Percentiles rank a stretch among this genome's conserved stretches.
phyloP scores from a whole-genome alignment of 2,113 vertebrate species.

The Barnardius zonarius region DNA sequence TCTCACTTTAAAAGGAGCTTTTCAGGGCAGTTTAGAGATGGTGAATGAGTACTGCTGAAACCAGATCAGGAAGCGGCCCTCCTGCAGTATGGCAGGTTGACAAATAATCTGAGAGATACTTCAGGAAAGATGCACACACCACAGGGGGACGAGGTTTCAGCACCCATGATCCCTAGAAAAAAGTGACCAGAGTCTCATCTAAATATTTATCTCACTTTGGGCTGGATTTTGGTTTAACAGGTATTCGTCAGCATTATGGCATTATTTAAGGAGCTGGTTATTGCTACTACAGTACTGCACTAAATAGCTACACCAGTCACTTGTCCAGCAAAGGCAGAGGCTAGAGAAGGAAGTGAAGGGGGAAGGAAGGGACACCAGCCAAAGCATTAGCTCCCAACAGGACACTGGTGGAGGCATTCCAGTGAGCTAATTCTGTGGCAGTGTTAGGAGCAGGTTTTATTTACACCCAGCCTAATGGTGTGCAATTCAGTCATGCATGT shows the following conservation, averaged over 20 bases:
- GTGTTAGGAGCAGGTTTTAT: conserved; percentile 49
- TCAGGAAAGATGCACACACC: not conserved
- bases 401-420: conserved; percentile 36
- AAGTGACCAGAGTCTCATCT: not conserved
- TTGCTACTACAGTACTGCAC: not conserved
- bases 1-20: not conserved
- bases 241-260: not conserved
- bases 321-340: not conserved
- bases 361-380: not conserved
- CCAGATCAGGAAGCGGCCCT: not conserved
- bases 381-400: not conserved
- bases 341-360: not conserved
- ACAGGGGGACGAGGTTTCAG: not conserved
- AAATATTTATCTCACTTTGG: not conserved
- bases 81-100: not conserved
- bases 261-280: not conserved
- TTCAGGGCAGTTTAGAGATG: not conserved
- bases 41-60: conserved; percentile 1
- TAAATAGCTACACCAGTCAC: not conserved
- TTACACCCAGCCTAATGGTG: conserved; percentile 51
- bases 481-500: conserved; percentile 61
- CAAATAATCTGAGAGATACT: not conserved
- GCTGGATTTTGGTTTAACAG: not conserved
- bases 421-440: conserved; percentile 14
- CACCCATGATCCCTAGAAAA: not conserved